phyloP scores from a whole-genome alignment of 2,888 invertebrate species.

The Plusia festucae region DNA sequence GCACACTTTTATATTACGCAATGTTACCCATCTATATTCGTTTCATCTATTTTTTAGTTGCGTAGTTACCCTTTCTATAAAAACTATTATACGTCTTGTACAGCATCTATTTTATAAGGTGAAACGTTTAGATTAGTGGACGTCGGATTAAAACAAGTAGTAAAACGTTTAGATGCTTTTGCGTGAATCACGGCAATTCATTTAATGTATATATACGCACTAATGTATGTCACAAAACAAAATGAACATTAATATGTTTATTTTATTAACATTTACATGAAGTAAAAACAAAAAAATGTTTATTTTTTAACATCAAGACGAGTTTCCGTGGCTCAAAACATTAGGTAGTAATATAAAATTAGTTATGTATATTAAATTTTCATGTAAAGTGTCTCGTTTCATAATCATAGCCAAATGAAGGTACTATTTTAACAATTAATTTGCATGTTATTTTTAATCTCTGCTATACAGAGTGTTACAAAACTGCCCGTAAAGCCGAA shows the following conservation, averaged over 20 bases:
- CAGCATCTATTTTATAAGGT: slow-evolving; percentile 51
- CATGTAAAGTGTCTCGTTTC: slow-evolving; percentile 39
- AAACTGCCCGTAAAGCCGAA: too few relatives aligned
- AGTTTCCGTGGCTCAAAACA: slow-evolving; percentile 46
- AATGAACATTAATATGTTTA: slow-evolving; percentile 22
- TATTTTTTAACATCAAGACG: slow-evolving; percentile 28
- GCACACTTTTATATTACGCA: slow-evolving; percentile 56
- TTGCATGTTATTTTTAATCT: slow-evolving; percentile 29
- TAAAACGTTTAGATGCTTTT: slow-evolving; percentile 55
- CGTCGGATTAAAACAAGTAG: slow-evolving; percentile 46
- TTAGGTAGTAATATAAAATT: slow-evolving; percentile 32
- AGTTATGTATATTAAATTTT: slow-evolving; percentile 36
- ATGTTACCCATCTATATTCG: slow-evolving; percentile 46
- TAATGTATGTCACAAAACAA: slow-evolving; percentile 29
- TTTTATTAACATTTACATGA: slow-evolving; percentile 36
- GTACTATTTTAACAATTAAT: background rate
- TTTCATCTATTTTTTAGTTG: slow-evolving; percentile 59
- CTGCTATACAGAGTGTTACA: too few relatives aligned
- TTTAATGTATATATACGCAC: slow-evolving; percentile 56
- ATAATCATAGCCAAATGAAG: slow-evolving; percentile 35
- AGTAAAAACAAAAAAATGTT: slow-evolving; percentile 32
- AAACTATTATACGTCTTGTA: slow-evolving; percentile 55
- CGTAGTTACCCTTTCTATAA: slow-evolving; percentile 56
- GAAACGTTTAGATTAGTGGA: slow-evolving; percentile 50
- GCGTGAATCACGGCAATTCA: slow-evolving; percentile 50